Percentiles rank a stretch among this genome's conserved stretches.
These are phyloP conservation scores for Temnothorax curvispinosus DNA, from an alignment of 1,140 invertebrate species.

Conservation along the genomic window DNA sequence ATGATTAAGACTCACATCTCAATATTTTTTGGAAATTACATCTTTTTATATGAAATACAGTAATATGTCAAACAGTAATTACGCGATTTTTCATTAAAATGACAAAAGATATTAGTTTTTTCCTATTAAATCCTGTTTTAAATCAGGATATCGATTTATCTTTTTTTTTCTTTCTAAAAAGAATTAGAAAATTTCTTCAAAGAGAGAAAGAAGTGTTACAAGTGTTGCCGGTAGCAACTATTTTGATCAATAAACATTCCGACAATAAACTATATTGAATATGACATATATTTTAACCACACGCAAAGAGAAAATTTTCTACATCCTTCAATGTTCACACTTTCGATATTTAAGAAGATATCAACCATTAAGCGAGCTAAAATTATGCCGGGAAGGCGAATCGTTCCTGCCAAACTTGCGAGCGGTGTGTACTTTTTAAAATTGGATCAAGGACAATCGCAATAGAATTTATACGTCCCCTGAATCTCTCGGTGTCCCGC, in stretches of 20 bases:
- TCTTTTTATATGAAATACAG: neutral
- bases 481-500: conserved; percentile 88
- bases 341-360: conserved; percentile 52
- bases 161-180: neutral
- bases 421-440: conserved; percentile 85
- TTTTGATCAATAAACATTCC: neutral
- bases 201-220: neutral
- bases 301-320: neutral
- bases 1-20: neutral
- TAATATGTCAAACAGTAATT: neutral
- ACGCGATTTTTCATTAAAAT: neutral
- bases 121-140: neutral
- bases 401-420: conserved; percentile 86
- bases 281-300: neutral
- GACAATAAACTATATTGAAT: neutral
- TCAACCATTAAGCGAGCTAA: conserved; percentile 18
- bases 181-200: neutral
- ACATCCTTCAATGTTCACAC: conserved; percentile 34
- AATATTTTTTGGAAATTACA: neutral
- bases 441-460: conserved; percentile 84
- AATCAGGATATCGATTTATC: neutral
- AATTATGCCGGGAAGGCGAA: conserved; percentile 75
- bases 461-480: conserved; percentile 83
- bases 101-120: neutral
- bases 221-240: neutral